phyloP scores from a whole-genome alignment of 2,888 invertebrate genomes.

The Meteorus colon region DNA sequence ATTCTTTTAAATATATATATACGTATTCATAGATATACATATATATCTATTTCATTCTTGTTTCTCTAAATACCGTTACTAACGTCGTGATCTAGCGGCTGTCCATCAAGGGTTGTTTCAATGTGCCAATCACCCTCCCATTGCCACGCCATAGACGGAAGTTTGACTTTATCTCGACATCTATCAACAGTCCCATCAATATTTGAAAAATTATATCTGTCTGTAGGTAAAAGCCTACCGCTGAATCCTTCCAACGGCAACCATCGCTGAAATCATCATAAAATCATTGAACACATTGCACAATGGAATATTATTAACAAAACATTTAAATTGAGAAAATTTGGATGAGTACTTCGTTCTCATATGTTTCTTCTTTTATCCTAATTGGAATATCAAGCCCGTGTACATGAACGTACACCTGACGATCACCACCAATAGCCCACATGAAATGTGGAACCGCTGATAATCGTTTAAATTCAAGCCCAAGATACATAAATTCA shows the following conservation, averaged over 20 bases:
- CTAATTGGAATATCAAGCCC: conserved; percentile 92
- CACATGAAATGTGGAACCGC: conserved; percentile 90
- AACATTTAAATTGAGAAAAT: background rate
- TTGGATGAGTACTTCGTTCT: conserved; percentile 83
- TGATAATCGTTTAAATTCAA: conserved; percentile 92
- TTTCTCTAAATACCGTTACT: conserved; percentile 53
- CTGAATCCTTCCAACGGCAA: conserved; percentile 92
- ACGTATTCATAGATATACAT: conserved; percentile 49
- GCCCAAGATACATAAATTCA: conserved; percentile 88
- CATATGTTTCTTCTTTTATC: conserved; percentile 91
- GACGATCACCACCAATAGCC: conserved; percentile 95
- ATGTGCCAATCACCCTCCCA: conserved; percentile 97
- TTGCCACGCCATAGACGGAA: conserved; percentile 96
- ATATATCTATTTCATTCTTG: conserved; percentile 47
- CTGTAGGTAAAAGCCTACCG: conserved; percentile 88
- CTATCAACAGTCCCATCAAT: conserved; percentile 87
- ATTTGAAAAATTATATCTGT: conserved; percentile 89
- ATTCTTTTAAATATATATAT: too few relatives aligned
- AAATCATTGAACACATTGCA: background rate
- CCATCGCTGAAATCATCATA: conserved; percentile 81
- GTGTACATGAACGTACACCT: conserved; percentile 93
- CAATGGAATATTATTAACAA: conserved; percentile 17
- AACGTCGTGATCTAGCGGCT: conserved; percentile 90
- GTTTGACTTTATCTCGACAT: conserved; percentile 85
- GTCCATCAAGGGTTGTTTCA: conserved; percentile 88